Conservation (phyloP, 2,113 vertebrate species). For the Elephantulus edwardii region DNA sequence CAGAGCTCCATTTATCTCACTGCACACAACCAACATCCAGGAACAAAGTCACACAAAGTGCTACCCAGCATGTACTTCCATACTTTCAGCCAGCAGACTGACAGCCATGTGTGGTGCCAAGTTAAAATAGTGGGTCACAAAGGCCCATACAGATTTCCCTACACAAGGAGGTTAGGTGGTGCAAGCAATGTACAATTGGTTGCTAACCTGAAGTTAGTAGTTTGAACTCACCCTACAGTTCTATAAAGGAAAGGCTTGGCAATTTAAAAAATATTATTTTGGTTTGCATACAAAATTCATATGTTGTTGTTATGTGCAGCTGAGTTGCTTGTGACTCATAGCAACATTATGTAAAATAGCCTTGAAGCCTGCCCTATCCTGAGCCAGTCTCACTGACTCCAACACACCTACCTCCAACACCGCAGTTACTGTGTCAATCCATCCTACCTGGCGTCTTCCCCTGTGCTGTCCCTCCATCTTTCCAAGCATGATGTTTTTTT, state of each 20-base stretch:
- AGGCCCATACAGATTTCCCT: not conserved
- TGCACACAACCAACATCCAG: not conserved
- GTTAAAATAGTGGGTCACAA: not conserved
- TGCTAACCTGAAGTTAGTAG: not conserved
- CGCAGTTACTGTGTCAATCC: too few species aligned
- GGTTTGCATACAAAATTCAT: too few species aligned
- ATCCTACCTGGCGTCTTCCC: too few species aligned
- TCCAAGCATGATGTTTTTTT: too few species aligned
- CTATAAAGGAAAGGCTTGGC: not conserved
- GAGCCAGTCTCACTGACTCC: too few species aligned
- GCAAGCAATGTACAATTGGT: not conserved
- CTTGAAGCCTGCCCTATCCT: too few species aligned
- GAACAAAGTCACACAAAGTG: not conserved
- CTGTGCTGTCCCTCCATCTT: too few species aligned
- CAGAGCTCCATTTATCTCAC: not conserved
- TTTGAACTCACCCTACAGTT: not conserved
- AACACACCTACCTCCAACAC: too few species aligned
- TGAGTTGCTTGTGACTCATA: too few species aligned
- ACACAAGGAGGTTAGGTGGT: not conserved
- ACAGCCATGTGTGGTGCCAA: fast-evolving
- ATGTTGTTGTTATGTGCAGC: too few species aligned
- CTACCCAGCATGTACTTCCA: not conserved
- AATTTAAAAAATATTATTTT: too few species aligned
- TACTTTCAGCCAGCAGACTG: not conserved
- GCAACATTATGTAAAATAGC: too few species aligned